Evolutionary conservation across 2,797 vertebrate species (phyloP), one percentile per base, ranked within the genome.

Genomic region (Betta splendens): DNA sequence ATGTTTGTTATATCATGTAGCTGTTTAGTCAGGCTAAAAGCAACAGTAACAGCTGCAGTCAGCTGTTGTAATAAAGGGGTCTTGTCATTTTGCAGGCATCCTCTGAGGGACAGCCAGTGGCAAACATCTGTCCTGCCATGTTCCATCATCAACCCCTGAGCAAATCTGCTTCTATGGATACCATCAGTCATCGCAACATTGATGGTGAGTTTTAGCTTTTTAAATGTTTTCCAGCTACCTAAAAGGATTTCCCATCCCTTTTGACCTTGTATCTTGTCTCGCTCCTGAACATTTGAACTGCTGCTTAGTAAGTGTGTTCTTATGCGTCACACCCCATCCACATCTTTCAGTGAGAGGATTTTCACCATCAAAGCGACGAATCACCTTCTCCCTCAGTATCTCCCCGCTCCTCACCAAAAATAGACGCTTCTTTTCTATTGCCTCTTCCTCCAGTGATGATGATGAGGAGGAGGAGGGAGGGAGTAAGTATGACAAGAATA

Each of bases 351-450:
- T 55, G 53, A 89, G 76, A 54, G 89, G 79, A 73, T 88, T 75
- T 78, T 87, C 51, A 83, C 89, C 79, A 86, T 92, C 91, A 52
- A 85, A 90, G 70, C 90, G 92, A 72, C 87, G 84, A 85, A 86
- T 95, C 89, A 93, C 92, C 90, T 95, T 94, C 92, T 95, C 94
- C 85, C 81, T 95, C 93, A 94, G 83, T 90, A 87, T 96, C 86
- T 94, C 93, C 81, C 92, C 92, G 6, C 88, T 93, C 88, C 89
- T 93, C 85, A 92, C 93, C 88, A 95, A 94, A 93, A 92, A 92
- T 93, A 95, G 93, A 94, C 92, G 87, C 88, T 85, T 93, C 81
- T 94, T 95, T 94, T 91, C 93, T 90, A 83, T 96, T 91, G 93
- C 89, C 92, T 93, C 92, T 87, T 94, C 91, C 89, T 94, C 91